Evolutionary conservation across 30 jellyfish, hydroid and myxozoan species (phyloP).

Genomic region (Haliclystus octoradiatus): DNA sequence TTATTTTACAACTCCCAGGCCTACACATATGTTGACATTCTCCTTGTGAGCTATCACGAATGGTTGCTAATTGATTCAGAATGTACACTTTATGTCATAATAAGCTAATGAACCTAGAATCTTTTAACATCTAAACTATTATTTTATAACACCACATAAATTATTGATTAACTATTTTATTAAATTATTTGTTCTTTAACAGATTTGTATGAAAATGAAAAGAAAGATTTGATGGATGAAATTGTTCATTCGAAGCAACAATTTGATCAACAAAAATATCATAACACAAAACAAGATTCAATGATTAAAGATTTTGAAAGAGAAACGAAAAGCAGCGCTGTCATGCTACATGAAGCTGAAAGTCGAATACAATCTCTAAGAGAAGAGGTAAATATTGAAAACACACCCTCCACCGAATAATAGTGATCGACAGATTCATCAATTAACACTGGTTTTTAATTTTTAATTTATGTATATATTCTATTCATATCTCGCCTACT

Average conservation of each 20-base stretch:
- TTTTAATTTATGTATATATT: neutral
- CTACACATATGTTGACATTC: no score
- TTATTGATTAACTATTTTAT: no score
- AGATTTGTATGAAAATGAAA: constrained; percentile 66
- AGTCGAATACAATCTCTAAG: constrained; percentile 28
- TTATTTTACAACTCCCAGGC: no score
- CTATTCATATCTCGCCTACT: neutral
- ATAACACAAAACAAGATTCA: constrained; percentile 38
- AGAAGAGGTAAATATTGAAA: constrained; percentile 41
- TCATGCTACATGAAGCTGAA: constrained; percentile 52
- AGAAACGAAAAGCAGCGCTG: constrained; percentile 43
- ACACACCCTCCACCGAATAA: neutral
- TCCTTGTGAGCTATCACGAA: no score
- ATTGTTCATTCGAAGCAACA: constrained; percentile 58
- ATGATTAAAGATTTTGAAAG: constrained; percentile 23
- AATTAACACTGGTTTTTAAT: neutral
- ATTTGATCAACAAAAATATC: constrained; percentile 54
- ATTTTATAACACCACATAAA: no score
- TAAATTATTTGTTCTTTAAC: neutral
- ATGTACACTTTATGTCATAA: no score
- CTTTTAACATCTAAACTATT: no score
- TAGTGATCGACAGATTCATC: neutral
- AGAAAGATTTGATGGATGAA: constrained; percentile 75
- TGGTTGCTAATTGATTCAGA: no score
- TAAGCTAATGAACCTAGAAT: no score